phyloP scores from a whole-genome alignment of 2,113 vertebrate genomes.

The Bostrychus sinensis region DNA sequence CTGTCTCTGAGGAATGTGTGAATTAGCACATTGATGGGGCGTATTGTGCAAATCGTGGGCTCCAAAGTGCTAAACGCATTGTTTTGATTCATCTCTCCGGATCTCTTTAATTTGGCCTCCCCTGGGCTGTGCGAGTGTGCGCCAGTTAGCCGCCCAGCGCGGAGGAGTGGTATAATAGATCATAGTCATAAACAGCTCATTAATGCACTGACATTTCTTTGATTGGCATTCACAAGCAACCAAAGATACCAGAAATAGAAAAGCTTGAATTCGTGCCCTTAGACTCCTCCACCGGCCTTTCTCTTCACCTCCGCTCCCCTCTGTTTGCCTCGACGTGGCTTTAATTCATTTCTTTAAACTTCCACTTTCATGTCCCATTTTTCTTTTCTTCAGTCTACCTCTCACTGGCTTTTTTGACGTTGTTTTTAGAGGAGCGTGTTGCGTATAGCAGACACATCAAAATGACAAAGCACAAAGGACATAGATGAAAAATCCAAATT shows the following conservation, averaged over 20 bases:
- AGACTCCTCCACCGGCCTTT: neutral
- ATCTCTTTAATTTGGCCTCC: constrained; percentile 41
- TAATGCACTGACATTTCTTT: constrained; percentile 70
- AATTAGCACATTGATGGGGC: constrained; percentile 39
- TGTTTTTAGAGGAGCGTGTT: neutral
- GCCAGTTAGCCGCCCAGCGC: constrained; percentile 35
- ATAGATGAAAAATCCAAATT: constrained; percentile 30
- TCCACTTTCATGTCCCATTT: constrained; percentile 7
- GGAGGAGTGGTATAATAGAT: constrained; percentile 40
- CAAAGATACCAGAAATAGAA: constrained; percentile 37
- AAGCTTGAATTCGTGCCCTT: neutral
- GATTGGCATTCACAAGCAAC: constrained; percentile 59
- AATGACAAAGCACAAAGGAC: constrained; percentile 21
- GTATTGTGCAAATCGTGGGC: constrained; percentile 19
- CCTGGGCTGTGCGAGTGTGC: constrained; percentile 36
- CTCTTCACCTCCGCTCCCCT: neutral
- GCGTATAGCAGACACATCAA: constrained; percentile 22
- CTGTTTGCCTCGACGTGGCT: neutral
- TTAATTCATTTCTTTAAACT: neutral
- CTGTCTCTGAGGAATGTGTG: constrained; percentile 11
- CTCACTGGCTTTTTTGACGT: neutral
- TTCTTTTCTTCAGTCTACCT: neutral
- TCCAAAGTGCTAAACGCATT: constrained; percentile 35
- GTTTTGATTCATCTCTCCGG: constrained; percentile 35
- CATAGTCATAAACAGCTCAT: constrained; percentile 61